Base-by-base conservation (phyloP, 2,113 vertebrate species). In the Rhinolophus ferrumequinum region DNA sequence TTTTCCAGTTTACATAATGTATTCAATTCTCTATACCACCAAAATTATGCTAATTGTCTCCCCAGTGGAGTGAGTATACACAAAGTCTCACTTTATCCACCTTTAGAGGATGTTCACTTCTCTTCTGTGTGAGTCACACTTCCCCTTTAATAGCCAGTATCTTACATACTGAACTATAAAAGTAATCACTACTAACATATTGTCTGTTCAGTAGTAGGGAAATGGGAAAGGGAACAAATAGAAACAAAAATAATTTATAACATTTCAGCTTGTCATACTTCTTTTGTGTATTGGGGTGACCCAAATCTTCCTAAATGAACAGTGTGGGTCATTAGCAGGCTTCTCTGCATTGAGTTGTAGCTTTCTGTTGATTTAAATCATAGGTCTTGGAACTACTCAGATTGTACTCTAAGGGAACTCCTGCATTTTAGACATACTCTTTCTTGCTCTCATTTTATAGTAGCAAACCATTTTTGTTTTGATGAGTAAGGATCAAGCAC, bases 171-270 rank as follows among this genome's bases (percentile, higher is more conserved):
- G 50, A 88, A 84, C 88, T 54, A 58, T 73, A 90, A 86, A 94
- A 81, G 38, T n/a, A 54, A 33, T 73, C 22, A 44, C 26, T 80
- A 56, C 79, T 52, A 90, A 60, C 28, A 81, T 8, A 19, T 44
- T 24, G 83, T 60, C 15, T 38, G 38, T 30, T 81, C 3, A 13
- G n/a, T 54, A 60, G 13, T 33, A 84, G 72, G 33, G 26, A 70
- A 83, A 84, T 16, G 21, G 30, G 35, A 82, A 87, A 77, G 24
- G 41, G 50, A 38, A 95, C n/a, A 89, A 83, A 67, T 24, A 82
- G 12, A 89, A 96, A 84, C 11, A 73, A 92, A 96, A 83, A 72
- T 24, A 79, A 26, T 83, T 92, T 35, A 77, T 86, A 70, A 5
- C 18, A 38, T 50, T 90, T 73, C 11, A 52, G 10, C 4, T 79